Conservation (phyloP, 2,888 invertebrate genomes). For the Acrocera orbiculus region DNA sequence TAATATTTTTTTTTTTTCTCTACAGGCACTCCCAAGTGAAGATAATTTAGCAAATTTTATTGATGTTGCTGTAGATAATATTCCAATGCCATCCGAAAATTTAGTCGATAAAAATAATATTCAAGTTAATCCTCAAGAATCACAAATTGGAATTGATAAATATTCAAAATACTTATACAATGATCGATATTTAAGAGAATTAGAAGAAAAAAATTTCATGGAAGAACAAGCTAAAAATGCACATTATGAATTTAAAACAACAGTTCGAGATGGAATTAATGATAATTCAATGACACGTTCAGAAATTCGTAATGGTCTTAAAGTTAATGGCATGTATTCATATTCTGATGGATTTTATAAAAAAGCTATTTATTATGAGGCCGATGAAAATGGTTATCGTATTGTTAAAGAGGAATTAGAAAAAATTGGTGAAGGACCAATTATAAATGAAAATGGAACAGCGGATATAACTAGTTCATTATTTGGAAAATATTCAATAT, state of each 20-base stretch:
- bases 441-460: conserved; percentile 31
- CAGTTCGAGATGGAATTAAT: conserved; percentile 32
- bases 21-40: no score
- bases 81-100: neutral
- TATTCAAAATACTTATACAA: neutral
- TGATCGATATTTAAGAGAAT: conserved; percentile 9
- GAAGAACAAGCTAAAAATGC: conserved; percentile 30
- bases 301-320: conserved; percentile 27
- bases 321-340: conserved; percentile 36
- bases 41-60: no score
- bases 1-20: neutral
- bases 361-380: conserved; percentile 38
- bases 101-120: conserved; percentile 5
- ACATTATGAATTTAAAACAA: conserved; percentile 31
- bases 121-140: conserved; percentile 10
- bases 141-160: neutral
- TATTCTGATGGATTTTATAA: conserved; percentile 42
- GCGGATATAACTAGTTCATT: conserved; percentile 32
- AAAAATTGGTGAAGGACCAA: conserved; percentile 35
- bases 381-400: conserved; percentile 43
- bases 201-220: conserved; percentile 16
- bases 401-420: conserved; percentile 34
- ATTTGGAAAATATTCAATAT: conserved; percentile 32
- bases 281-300: conserved; percentile 27
- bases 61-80: no score